phyloP scores from a whole-genome alignment of 2,888 invertebrate species.

The Empis stercorea region DNA sequence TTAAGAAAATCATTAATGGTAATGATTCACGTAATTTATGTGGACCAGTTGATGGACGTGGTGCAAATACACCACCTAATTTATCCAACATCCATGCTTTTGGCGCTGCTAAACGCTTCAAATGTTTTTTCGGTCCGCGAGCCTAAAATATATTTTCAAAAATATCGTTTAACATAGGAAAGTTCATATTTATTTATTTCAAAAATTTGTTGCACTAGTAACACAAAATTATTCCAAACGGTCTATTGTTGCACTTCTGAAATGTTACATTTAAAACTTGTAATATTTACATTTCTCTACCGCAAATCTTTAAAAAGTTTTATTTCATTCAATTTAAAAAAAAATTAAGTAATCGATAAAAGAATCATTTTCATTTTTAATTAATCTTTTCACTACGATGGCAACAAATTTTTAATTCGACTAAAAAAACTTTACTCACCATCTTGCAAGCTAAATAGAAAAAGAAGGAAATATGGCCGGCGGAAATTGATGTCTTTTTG shows the following conservation, averaged over 20 bases:
- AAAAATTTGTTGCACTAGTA: too few relatives aligned
- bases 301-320: conserved; percentile 4
- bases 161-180: too few relatives aligned
- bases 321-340: conserved; percentile 5
- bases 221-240: too few relatives aligned
- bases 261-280: too few relatives aligned
- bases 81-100: conserved; percentile 99
- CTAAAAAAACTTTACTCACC: conserved; percentile 30
- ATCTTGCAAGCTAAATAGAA: conserved; percentile 35
- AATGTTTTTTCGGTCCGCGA: conserved; percentile 97
- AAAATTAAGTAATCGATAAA: neutral
- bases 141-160: conserved; percentile 47
- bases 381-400: conserved; percentile 19
- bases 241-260: too few relatives aligned
- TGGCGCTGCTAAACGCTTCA: conserved; percentile 98
- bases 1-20: conserved; percentile 89
- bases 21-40: conserved; percentile 96
- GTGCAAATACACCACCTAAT: conserved; percentile 94
- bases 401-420: conserved; percentile 20
- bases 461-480: conserved; percentile 27
- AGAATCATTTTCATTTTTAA: conserved; percentile 9
- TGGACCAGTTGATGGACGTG: conserved; percentile 93
- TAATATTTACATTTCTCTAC: too few relatives aligned
- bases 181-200: too few relatives aligned
- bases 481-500: conserved; percentile 7